Base-by-base conservation (phyloP, 2,888 invertebrate species). In the Mythimna impura region DNA sequence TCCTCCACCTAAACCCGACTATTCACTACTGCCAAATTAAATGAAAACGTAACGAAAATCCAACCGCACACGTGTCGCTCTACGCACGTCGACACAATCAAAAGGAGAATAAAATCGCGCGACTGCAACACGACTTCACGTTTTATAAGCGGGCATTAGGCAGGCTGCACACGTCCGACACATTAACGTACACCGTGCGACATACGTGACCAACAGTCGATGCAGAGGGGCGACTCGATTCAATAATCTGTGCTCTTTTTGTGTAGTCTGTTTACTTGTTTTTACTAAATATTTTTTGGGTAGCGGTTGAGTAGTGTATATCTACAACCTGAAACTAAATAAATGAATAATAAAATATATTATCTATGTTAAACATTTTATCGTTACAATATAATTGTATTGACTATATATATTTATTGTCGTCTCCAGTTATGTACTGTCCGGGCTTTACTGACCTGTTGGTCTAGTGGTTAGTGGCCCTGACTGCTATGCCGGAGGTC, bases 171-270 rank as follows among this genome's bases (percentile, higher is more conserved):
- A 94, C 94, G 94, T 94, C 87, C 92, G 88, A 91, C 92, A 92
- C 93, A 94, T 94, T 94, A 94, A 94, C 94, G 94, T 93, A 91
- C 93, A 92, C 91, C 92, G 88, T 86, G 90, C 90, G 91, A 91
- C 90, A 91, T 85, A 94, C 94, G 94, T 94, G 94, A 90, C 90
- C 86, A 77, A 60, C 79, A 88, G 88, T 81, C 86, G 82, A 82
- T 83, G 81, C 84, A 84, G 87, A 83, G 88, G 87, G 86, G 86
- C 76, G 83, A 87, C 86, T 85, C 90, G 89, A 91, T 93, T 93
- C 91, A 92, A 92, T 92, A 91, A 92, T 90, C 90, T 88, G 80
- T 87, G 88, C 88, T 88, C 84, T 85, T 86, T 86, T 85, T 86
- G 87, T 88, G 86, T 86, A 84, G 71, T 82, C 80, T 87, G 79